Evolutionary conservation across 2,888 invertebrate species (phyloP).

Genomic region (Drosophila infuscata): DNA sequence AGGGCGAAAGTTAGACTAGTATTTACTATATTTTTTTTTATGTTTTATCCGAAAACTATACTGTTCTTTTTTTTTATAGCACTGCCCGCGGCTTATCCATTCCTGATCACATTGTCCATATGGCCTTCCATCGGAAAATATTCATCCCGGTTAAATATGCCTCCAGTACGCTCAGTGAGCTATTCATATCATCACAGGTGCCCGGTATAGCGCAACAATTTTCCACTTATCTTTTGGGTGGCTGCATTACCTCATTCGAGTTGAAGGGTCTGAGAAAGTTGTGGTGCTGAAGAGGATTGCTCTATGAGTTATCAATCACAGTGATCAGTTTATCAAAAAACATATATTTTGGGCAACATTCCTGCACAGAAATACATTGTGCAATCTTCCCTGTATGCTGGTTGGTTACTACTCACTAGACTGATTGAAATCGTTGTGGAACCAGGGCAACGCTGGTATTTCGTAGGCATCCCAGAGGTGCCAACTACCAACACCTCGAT

Average conservation of each 20-base stretch:
- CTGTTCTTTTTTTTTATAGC: neutral
- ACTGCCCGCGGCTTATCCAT: conserved; percentile 90
- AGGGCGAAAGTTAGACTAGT: conserved; percentile 47
- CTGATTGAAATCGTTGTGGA: conserved; percentile 92
- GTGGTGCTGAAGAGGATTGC: conserved; percentile 17
- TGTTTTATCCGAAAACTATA: neutral
- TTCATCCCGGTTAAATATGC: conserved; percentile 87
- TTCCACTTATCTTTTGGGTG: neutral
- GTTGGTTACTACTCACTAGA: neutral
- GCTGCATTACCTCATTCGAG: conserved; percentile 92
- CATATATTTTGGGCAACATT: neutral
- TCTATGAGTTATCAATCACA: conserved; percentile 27
- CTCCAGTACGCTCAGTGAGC: conserved; percentile 88
- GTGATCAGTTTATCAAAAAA: neutral
- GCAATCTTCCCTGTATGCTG: neutral
- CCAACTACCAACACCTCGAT: conserved; percentile 90
- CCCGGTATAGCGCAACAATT: conserved; percentile 75
- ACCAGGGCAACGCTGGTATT: conserved; percentile 87
- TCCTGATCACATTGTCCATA: conserved; percentile 85
- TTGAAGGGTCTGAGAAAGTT: conserved; percentile 90
- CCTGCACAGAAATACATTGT: neutral
- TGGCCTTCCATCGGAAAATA: conserved; percentile 87
- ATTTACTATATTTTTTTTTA: conserved; percentile 52
- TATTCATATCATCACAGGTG: conserved; percentile 94
- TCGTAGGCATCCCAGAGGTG: conserved; percentile 85